Evolutionary conservation across 2,113 vertebrate genomes (phyloP), one percentile per base, ranked within the genome.

Genomic region (Atlantisia rogersi): DNA sequence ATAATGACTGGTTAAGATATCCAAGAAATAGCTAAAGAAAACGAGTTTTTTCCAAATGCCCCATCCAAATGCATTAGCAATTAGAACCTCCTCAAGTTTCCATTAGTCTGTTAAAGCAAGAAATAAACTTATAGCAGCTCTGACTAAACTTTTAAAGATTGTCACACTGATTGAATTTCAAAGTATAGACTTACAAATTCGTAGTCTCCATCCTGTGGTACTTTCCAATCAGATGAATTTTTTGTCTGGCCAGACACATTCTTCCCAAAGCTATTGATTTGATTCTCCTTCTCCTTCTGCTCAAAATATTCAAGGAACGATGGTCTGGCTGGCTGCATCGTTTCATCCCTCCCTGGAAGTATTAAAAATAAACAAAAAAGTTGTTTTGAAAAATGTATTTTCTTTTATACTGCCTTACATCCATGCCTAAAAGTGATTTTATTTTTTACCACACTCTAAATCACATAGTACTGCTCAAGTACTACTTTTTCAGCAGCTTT

Each of bases 291-390:
- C 95, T 99, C 99, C 84, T 99, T 99, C 97, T 99, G 99, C 96
- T 99, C 99, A 95, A 99, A 99, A 97, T 99, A 99, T 95, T 99
- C 98, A 56, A 99, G 98, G 97, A 99, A 99, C 89, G 99, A 99
- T 10, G 99, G 99, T 92, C 98, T 99, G 94, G 98, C 97, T 22
- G 98, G 98, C 94, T 99, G 98, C 97, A 99, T 97, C 0, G 98
- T 99, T 96, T 99, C 99, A 58, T 98, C 98, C 73, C 98, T 98
- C 97, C 99, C 99, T 99, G 92, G 71, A 98, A 91, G 77, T 67
- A 90, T 67, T 29, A 73, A 68, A 82, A 75, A 93, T 11, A 65
- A 79, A 39, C 37, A 32, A 74, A 40, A 37, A 8, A 58, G n/a
- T 56, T 74, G 63, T 26, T 91, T 95, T 73, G 69, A 88, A 84